Evolutionary conservation across 2,888 invertebrate species (phyloP).

Genomic region (Eustalomyia histrio): DNA sequence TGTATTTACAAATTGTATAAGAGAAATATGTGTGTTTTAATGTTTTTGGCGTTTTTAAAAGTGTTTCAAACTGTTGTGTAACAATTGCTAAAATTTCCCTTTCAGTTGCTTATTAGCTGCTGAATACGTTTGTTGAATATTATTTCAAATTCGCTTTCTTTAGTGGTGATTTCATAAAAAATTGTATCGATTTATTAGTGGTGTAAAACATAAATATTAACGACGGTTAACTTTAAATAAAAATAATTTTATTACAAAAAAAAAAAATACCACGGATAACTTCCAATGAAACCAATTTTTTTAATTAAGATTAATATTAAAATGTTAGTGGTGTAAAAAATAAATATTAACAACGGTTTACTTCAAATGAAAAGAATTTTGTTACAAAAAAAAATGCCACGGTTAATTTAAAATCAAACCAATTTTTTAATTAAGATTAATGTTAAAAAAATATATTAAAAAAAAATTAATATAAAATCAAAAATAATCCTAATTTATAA

Average conservation of each 20-base stretch:
- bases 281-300: too few species aligned
- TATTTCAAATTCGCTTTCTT: slow-evolving; percentile 63
- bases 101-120: slow-evolving; percentile 76
- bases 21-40: slow-evolving; percentile 10
- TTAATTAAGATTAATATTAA: slow-evolving; percentile 4
- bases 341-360: slow-evolving; percentile 40
- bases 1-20: slow-evolving; percentile 12
- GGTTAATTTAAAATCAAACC: too few species aligned
- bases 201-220: slow-evolving; percentile 43
- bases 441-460: slow-evolving; percentile 1
- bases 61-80: slow-evolving; percentile 46
- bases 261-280: too few species aligned
- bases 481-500: not conserved
- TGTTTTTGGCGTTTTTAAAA: slow-evolving; percentile 19
- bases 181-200: slow-evolving; percentile 37
- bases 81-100: slow-evolving; percentile 71
- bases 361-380: not conserved
- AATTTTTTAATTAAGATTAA: not conserved
- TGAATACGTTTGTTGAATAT: slow-evolving; percentile 74
- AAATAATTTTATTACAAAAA: too few species aligned
- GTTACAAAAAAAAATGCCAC: too few species aligned
- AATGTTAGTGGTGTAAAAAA: slow-evolving; percentile 52
- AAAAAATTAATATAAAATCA: not conserved
- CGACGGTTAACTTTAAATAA: slow-evolving; percentile 37
- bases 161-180: not conserved